Conservation (phyloP, 2,113 vertebrate genomes). For the Lepus timidus region DNA sequence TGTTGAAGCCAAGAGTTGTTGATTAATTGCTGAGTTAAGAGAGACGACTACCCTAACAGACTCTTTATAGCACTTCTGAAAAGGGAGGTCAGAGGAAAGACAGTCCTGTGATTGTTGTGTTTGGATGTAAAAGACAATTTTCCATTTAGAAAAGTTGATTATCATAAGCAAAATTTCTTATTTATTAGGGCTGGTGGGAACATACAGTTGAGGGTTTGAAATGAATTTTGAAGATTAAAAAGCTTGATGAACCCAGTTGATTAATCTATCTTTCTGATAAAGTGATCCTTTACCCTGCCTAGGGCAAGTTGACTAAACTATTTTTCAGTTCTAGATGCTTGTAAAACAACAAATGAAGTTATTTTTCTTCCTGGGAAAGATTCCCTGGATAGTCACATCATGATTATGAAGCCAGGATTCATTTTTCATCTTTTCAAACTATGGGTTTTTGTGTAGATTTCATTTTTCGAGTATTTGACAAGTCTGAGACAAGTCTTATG, state of each 20-base stretch:
- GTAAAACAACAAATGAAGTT: neutral
- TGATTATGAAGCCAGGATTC: neutral
- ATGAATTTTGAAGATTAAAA: neutral
- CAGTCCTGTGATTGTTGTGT: neutral
- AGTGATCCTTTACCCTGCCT: neutral
- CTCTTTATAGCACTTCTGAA: neutral
- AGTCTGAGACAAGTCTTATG: neutral
- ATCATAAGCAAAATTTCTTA: neutral
- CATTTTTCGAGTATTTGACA: neutral
- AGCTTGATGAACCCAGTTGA: neutral
- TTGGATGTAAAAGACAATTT: neutral
- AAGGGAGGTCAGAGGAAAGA: neutral
- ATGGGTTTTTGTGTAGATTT: neutral
- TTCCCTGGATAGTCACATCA: neutral
- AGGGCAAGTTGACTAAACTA: neutral
- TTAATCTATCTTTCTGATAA: neutral
- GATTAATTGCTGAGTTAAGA: neutral
- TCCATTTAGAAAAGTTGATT: neutral
- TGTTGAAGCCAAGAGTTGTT: neutral
- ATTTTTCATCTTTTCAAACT: neutral
- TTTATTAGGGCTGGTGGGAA: neutral
- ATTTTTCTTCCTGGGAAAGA: neutral
- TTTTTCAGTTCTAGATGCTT: conserved; percentile 9
- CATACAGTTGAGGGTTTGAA: neutral
- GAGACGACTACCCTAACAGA: neutral